Conservation (phyloP, 1,140 invertebrate species). For the Zaprionus tsacasi region DNA sequence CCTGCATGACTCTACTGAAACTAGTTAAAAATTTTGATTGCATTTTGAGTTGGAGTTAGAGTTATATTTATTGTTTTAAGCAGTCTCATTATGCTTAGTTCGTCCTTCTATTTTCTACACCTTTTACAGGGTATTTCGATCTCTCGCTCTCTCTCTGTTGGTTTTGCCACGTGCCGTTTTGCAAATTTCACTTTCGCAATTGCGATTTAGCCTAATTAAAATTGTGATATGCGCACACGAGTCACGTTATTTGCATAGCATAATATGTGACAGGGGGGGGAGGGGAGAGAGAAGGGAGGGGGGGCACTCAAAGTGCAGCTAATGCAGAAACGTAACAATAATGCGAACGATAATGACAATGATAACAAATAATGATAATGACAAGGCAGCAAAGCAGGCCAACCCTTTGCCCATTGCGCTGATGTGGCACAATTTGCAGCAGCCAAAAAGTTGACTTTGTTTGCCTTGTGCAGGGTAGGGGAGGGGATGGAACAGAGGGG, state of each 20-base stretch:
- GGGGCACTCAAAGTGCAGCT: conserved; percentile 26
- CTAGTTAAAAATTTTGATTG: not conserved
- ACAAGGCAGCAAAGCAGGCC: not conserved
- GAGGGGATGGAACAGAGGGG: not conserved
- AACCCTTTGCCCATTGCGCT: conserved; percentile 7
- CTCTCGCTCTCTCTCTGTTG: not conserved
- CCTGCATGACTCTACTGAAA: not conserved
- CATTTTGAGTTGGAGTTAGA: not conserved
- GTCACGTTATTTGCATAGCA: conserved; percentile 2
- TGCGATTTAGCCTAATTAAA: conserved; percentile 75
- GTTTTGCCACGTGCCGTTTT: conserved; percentile 3
- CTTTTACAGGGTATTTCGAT: not conserved
- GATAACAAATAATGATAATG: conserved; percentile 30
- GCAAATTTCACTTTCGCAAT: conserved; percentile 33
- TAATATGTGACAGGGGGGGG: too few species aligned
- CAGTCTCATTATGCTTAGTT: not conserved
- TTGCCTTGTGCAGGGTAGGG: not conserved
- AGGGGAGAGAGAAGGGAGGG: not conserved
- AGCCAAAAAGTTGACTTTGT: conserved; percentile 9
- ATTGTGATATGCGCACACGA: conserved; percentile 28
- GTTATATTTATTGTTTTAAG: not conserved
- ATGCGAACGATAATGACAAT: conserved; percentile 19
- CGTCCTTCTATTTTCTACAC: not conserved
- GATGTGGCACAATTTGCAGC: conserved; percentile 61
- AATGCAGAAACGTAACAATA: conserved; percentile 37